Evolutionary conservation across 2,888 invertebrate species (phyloP).

Genomic region (Agrotis puta): DNA sequence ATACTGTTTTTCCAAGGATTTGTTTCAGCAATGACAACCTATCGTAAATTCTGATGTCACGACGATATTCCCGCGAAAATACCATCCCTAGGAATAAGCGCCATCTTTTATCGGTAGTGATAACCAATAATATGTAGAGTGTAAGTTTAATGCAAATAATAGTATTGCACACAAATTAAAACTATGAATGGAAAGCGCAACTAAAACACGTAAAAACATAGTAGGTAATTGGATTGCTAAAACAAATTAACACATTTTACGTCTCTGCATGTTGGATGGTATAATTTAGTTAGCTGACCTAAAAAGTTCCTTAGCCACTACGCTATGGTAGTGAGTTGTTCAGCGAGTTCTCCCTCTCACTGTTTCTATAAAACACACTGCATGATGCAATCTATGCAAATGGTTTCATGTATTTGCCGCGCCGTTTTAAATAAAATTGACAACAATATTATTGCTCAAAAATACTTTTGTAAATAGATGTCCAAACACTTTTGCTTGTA

Average conservation of each 20-base stretch:
- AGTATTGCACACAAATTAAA: constrained; percentile 5
- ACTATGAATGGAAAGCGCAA: constrained; percentile 20
- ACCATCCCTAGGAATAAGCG: background rate
- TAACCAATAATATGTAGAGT: background rate
- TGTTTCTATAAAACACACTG: constrained; percentile 37
- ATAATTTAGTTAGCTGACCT: constrained; percentile 38
- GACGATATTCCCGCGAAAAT: constrained; percentile 18
- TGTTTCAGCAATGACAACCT: background rate
- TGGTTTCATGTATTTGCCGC: constrained; percentile 49
- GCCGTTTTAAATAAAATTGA: background rate
- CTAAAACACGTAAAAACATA: background rate
- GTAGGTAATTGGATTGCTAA: constrained; percentile 17
- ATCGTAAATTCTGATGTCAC: background rate
- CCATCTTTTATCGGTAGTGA: background rate
- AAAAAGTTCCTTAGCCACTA: constrained; percentile 21
- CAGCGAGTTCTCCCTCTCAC: background rate
- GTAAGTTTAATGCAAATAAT: background rate
- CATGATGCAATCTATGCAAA: constrained; percentile 60
- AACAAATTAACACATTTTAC: constrained; percentile 25
- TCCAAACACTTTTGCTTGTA: too few relatives aligned
- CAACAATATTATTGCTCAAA: background rate
- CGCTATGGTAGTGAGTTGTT: background rate
- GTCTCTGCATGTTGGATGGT: background rate
- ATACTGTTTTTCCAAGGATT: background rate
- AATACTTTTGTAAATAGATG: background rate